Percentiles rank a stretch among this genome's conserved stretches.
Evolutionary conservation across 2,797 vertebrate species (phyloP).

Genomic region (Gambelia wislizenii): DNA sequence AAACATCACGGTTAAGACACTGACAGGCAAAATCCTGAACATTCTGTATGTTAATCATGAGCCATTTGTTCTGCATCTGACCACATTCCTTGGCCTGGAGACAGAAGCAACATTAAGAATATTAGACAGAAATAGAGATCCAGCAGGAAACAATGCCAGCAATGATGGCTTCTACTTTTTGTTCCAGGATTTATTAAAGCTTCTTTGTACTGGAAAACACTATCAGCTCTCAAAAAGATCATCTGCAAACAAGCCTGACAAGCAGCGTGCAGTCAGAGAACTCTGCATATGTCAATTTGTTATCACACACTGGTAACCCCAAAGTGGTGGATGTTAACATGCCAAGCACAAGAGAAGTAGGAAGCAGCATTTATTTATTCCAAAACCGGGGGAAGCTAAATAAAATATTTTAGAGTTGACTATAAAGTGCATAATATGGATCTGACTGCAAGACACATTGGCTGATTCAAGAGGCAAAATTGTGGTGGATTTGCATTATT

Average conservation of each 20-base stretch:
- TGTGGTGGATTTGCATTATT: conserved; percentile 41
- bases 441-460: conserved; percentile 59
- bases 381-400: conserved; percentile 15
- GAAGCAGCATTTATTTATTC: conserved; percentile 27
- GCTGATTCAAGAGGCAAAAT: conserved; percentile 56
- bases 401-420: conserved; percentile 39
- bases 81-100: conserved; percentile 95
- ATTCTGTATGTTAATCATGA: conserved; percentile 99
- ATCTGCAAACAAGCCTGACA: conserved; percentile 45
- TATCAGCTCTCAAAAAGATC: conserved; percentile 52
- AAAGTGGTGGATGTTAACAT: conserved; percentile 61
- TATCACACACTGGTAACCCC: conserved; percentile 26
- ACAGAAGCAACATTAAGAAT: conserved; percentile 58
- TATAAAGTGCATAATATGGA: conserved; percentile 27
- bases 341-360: conserved; percentile 53
- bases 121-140: conserved; percentile 39
- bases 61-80: conserved; percentile 98
- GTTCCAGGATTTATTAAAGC: conserved; percentile 58
- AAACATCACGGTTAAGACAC: conserved; percentile 97
- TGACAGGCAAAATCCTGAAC: conserved; percentile 99
- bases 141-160: conserved; percentile 45
- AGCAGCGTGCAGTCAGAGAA: conserved; percentile 59
- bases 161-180: conserved; percentile 52
- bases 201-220: conserved; percentile 43
- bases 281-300: conserved; percentile 47